These are phyloP conservation scores for Sturnira hondurensis DNA, from an alignment of 2,113 vertebrate species.

Conservation along the genomic window DNA sequence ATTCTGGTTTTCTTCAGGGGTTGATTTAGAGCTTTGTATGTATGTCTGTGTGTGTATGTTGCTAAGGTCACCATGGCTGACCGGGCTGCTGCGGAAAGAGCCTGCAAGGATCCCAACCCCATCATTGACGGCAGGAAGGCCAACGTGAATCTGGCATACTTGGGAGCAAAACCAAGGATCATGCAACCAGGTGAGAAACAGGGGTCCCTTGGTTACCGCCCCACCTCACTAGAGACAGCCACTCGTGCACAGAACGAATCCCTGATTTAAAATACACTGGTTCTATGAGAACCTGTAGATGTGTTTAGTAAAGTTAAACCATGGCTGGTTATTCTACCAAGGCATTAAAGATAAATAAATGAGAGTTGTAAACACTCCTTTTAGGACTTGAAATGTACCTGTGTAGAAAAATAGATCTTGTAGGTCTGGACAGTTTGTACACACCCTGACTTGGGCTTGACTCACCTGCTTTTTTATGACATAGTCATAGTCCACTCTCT, in stretches of 20 bases:
- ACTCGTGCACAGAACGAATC: background rate
- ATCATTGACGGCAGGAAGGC: slow-evolving; percentile 99
- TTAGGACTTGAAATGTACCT: background rate
- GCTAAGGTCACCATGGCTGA: slow-evolving; percentile 98
- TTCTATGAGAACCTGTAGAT: background rate
- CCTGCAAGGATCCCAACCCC: slow-evolving; percentile 98
- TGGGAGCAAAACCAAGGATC: slow-evolving; percentile 97
- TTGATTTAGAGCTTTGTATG: slow-evolving; percentile 67
- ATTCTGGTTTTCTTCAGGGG: background rate
- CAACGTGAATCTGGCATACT: slow-evolving; percentile 98
- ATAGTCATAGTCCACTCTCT: background rate
- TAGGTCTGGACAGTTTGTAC: background rate
- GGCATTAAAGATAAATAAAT: slow-evolving; percentile 18
- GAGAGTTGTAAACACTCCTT: background rate
- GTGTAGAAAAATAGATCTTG: background rate
- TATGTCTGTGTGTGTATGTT: slow-evolving; percentile 68
- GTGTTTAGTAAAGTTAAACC: background rate
- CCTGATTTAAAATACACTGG: background rate
- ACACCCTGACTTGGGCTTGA: background rate
- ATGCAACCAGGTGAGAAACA: slow-evolving; percentile 95
- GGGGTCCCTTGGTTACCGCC: too few species aligned
- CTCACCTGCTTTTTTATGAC: background rate
- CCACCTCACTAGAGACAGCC: background rate
- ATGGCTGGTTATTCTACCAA: background rate
- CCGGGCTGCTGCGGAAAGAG: slow-evolving; percentile 94